Evolutionary conservation across 2,888 invertebrate genomes (phyloP).

Genomic region (Cataglyphis altisquamis): DNA sequence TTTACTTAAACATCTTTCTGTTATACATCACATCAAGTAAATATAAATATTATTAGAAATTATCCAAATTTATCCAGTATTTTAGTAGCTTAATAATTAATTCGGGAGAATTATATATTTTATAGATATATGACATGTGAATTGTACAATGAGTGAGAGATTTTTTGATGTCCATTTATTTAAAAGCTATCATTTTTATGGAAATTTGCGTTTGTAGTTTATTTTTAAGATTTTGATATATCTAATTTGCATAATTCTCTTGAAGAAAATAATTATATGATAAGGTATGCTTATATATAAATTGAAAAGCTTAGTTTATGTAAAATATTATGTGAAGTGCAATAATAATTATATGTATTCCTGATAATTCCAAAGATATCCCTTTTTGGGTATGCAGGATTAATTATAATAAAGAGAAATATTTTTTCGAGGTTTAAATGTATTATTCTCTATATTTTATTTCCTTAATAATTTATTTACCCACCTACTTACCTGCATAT

Average conservation of each 20-base stretch:
- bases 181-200: slow-evolving; percentile 6
- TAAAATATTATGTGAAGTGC: slow-evolving; percentile 51
- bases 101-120: slow-evolving; percentile 35
- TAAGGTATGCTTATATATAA: slow-evolving; percentile 29
- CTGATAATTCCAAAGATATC: slow-evolving; percentile 16
- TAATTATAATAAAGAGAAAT: neutral
- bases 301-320: slow-evolving; percentile 37
- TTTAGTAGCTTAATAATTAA: slow-evolving; percentile 10
- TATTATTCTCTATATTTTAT: neutral
- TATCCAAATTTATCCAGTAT: slow-evolving; percentile 2
- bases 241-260: slow-evolving; percentile 36
- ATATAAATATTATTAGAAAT: slow-evolving; percentile 10
- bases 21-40: neutral
- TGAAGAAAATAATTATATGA: slow-evolving; percentile 11
- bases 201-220: neutral
- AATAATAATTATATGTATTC: slow-evolving; percentile 53
- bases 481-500: neutral
- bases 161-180: neutral
- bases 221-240: neutral
- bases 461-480: neutral
- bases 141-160: slow-evolving; percentile 21
- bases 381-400: slow-evolving; percentile 15
- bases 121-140: neutral
- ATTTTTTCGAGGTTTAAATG: neutral
- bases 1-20: neutral